A percentile compares a stretch with the other conserved stretches of the same genome.
Conservation (phyloP, 2,113 vertebrate species). For the Tinamus guttatus region DNA sequence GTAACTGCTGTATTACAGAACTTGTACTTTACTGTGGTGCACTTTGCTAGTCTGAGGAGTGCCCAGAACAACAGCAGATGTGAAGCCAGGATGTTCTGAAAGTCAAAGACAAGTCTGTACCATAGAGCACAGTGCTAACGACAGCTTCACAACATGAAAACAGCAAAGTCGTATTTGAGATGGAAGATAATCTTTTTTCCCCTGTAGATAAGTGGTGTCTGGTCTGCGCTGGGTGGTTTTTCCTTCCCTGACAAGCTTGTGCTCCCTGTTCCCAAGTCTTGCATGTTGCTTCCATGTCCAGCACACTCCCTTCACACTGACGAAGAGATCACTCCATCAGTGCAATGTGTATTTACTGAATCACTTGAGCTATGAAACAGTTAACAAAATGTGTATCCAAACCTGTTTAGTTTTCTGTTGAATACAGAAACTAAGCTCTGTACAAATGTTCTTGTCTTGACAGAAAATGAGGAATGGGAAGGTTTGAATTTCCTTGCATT, state of each 20-base stretch:
- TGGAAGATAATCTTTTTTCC: not conserved
- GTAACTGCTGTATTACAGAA: constrained; percentile 48
- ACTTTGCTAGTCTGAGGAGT: not conserved
- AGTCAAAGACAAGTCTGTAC: fast-evolving
- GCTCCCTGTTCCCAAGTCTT: not conserved
- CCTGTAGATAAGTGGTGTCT: not conserved
- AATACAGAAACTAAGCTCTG: not conserved
- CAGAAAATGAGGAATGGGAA: not conserved
- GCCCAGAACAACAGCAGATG: not conserved
- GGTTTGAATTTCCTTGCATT: constrained; percentile 46
- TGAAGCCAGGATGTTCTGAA: not conserved
- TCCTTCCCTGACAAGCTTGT: not conserved
- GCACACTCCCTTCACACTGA: not conserved
- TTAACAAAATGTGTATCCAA: not conserved
- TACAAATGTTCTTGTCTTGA: not conserved
- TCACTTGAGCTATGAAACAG: too few relatives aligned
- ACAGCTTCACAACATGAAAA: not conserved
- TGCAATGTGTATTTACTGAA: not conserved
- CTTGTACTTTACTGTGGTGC: constrained; percentile 18
- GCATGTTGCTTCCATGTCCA: not conserved
- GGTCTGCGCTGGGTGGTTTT: not conserved
- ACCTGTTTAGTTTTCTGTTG: not conserved
- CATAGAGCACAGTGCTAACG: not conserved
- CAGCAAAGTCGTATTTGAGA: not conserved
- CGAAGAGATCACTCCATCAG: not conserved